These are phyloP conservation scores for Drosophila rellima DNA, from an alignment of 2,888 invertebrate species.

Conservation along the genomic window DNA sequence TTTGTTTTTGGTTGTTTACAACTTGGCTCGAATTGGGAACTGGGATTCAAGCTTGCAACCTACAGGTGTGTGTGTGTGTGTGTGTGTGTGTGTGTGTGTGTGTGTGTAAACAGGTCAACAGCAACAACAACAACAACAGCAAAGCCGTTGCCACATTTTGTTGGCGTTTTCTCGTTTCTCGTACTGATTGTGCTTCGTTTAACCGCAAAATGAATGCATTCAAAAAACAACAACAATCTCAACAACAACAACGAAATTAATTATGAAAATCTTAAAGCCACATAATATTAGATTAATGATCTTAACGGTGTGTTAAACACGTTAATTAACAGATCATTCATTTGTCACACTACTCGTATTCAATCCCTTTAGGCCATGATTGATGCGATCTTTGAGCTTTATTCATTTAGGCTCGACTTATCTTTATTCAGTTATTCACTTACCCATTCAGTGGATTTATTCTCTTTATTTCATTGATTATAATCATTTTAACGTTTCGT, in stretches of 20 bases:
- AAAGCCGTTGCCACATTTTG: conserved; percentile 49
- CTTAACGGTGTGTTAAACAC: conserved; percentile 30
- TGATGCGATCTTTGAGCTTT: conserved; percentile 31
- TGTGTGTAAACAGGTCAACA: conserved; percentile 57
- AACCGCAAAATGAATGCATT: conserved; percentile 26
- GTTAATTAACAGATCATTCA: conserved; percentile 44
- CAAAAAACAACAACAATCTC: conserved; percentile 9
- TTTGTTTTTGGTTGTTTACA: conserved; percentile 44
- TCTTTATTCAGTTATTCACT: conserved; percentile 6
- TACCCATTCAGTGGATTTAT: background rate
- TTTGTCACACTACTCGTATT: conserved; percentile 46
- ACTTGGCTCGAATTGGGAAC: conserved; percentile 40
- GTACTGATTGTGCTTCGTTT: background rate
- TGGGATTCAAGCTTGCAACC: conserved; percentile 32
- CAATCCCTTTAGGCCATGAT: conserved; percentile 27
- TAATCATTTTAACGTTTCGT: background rate
- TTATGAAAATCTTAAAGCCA: conserved; percentile 12
- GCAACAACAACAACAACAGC: conserved; percentile 4
- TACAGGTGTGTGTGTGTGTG: conserved; percentile 15
- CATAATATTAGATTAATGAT: conserved; percentile 51
- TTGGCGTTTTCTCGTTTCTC: conserved; percentile 40
- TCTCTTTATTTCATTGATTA: too few relatives aligned
- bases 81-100: conserved; percentile 13
- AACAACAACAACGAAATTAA: conserved; percentile 15
- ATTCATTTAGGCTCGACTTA: conserved; percentile 3